Evolutionary conservation across 2,797 vertebrate genomes (phyloP), one percentile per base, ranked within the genome.

Genomic region (Jordanella pulchra): DNA sequence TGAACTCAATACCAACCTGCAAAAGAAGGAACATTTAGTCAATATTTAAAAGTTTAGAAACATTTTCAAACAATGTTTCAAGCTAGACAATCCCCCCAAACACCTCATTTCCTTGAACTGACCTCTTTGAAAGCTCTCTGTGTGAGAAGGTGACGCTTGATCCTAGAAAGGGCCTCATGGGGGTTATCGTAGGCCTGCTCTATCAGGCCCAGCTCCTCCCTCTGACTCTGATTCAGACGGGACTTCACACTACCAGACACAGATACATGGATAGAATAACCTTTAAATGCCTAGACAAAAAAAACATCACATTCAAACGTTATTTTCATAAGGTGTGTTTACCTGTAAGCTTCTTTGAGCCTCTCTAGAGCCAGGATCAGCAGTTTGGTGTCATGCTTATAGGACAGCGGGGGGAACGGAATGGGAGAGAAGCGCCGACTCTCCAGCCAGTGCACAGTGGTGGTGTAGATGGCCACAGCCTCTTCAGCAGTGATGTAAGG

Each of bases 71-170:
- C 3, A 3, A 35, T n/a, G n/a, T n/a, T n/a, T n/a, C n/a, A n/a
- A n/a, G n/a, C n/a, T n/a, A n/a, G n/a, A 3, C 35, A 35, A 7
- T 35, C 35, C 35, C 35, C 7, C 4, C 35, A 64, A 4, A 18
- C 61, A 51, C 9, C n/a, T 21, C 42, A 51, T 0, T 1, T 61
- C 9, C 69, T 15, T 6, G 21, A 25, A 17, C 91, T 91, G 79
- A 98, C 98, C 95, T 99, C 98, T 87, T 99, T 99, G 91, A 99
- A 99, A 51, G 98, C 98, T 95, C 98, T 96, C 93, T 99, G 98
- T 32, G 98, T 99, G 83, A 99, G 95, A 68, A 99, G 93, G 89
- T 99, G 98, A 95, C 98, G 98, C 74, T 99, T 99, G 93, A 99
- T 99, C 86, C 98, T 98, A 84, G 98, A 99, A 89, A 99, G 84